Percentiles rank a stretch among this genome's conserved stretches.
phyloP scores from a whole-genome alignment of 2,888 invertebrate genomes.

The Loripinus fragilis region DNA sequence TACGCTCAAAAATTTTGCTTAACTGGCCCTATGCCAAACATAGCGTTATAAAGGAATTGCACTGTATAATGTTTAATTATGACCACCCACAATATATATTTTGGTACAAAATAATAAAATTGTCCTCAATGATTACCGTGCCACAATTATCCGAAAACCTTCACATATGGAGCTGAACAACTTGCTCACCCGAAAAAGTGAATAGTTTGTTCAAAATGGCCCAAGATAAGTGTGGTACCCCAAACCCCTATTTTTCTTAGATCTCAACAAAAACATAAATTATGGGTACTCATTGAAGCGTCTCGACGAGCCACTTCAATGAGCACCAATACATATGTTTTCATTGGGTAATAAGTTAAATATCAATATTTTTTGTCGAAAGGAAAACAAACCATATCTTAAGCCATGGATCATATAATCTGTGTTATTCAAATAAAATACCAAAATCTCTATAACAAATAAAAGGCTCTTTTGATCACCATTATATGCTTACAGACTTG shows the following conservation, averaged over 20 bases:
- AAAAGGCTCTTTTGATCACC: conserved; percentile 24
- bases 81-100: too few relatives aligned
- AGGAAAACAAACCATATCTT: not conserved
- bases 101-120: too few relatives aligned
- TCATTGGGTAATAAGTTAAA: not conserved
- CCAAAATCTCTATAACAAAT: not conserved
- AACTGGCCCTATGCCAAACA: too few relatives aligned
- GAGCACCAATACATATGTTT: not conserved
- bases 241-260: not conserved
- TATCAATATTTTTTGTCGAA: not conserved
- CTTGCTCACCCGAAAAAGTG: too few relatives aligned
- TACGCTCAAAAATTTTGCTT: too few relatives aligned
- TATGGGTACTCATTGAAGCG: not conserved
- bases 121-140: too few relatives aligned
- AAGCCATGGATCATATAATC: not conserved
- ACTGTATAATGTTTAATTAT: too few relatives aligned
- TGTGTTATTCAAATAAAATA: not conserved
- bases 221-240: too few relatives aligned
- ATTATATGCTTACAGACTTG: conserved; percentile 28
- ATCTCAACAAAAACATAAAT: not conserved
- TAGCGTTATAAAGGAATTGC: too few relatives aligned
- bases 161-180: too few relatives aligned
- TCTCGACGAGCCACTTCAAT: not conserved
- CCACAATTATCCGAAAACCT: too few relatives aligned
- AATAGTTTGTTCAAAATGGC: too few relatives aligned